Conservation (phyloP, 1,140 invertebrate species). For the Saccostrea cuccullata region DNA sequence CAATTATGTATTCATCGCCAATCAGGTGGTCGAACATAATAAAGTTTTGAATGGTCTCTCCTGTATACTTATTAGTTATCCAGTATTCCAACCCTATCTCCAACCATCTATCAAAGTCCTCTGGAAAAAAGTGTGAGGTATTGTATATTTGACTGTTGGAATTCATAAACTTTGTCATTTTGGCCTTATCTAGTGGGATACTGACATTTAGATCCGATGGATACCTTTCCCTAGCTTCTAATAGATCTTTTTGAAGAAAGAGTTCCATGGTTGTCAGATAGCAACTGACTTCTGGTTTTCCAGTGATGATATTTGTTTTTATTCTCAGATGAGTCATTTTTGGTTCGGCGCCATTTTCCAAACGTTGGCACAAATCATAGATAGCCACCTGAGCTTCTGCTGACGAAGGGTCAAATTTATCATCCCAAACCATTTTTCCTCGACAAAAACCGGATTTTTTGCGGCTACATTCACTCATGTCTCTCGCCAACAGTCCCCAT, state of each 20-base stretch:
- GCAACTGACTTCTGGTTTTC: constrained; percentile 60
- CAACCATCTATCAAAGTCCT: constrained; percentile 41
- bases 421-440: constrained; percentile 30
- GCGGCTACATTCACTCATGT: constrained; percentile 42
- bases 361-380: constrained; percentile 56
- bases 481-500: constrained; percentile 58
- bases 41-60: constrained; percentile 50
- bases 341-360: constrained; percentile 54
- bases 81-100: constrained; percentile 61
- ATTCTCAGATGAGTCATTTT: constrained; percentile 53
- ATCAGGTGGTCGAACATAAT: constrained; percentile 42
- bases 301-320: constrained; percentile 47
- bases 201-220: not conserved
- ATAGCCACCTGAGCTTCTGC: constrained; percentile 48
- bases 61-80: constrained; percentile 56
- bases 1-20: constrained; percentile 52
- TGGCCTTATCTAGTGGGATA: constrained; percentile 34
- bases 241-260: constrained; percentile 53
- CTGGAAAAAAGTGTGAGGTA: not conserved
- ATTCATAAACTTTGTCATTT: constrained; percentile 46
- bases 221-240: not conserved
- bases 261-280: constrained; percentile 60
- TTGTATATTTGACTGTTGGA: constrained; percentile 47
- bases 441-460: constrained; percentile 51
- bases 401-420: constrained; percentile 39